Conservation (phyloP, 2,888 invertebrate species). For the Plusia festucae region DNA sequence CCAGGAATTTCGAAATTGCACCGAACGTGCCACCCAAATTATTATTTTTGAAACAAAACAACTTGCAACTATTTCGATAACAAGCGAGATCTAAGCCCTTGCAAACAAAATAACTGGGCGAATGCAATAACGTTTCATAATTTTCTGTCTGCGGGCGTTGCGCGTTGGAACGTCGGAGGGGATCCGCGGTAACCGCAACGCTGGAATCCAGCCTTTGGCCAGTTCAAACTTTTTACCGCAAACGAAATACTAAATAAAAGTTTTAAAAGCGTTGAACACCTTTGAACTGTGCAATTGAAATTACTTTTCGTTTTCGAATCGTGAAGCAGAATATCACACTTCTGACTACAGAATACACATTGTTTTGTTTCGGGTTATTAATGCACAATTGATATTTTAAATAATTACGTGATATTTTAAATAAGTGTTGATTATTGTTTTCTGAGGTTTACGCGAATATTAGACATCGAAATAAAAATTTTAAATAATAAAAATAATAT, state of each 20-base stretch:
- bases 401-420: too few species aligned
- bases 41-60: background rate
- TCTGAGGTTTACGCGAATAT: too few species aligned
- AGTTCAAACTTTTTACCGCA: conserved; percentile 29
- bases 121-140: conserved; percentile 32
- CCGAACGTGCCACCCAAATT: background rate
- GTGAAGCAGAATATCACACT: conserved; percentile 8
- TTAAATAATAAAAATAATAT: too few species aligned
- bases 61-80: background rate
- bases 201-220: conserved; percentile 17
- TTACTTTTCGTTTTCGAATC: conserved; percentile 23
- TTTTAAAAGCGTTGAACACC: conserved; percentile 29
- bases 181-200: background rate
- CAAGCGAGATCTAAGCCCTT: background rate
- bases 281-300: conserved; percentile 34
- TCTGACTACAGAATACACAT: background rate
- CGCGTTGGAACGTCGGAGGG: background rate
- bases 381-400: too few species aligned
- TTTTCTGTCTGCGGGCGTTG: conserved; percentile 3
- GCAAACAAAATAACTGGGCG: background rate
- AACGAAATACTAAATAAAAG: conserved; percentile 19
- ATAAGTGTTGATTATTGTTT: too few species aligned
- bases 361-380: background rate
- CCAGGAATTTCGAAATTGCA: too few species aligned
- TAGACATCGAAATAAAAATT: too few species aligned